Base-by-base conservation (phyloP, 2,797 vertebrate species). In the Pangasius larnaudii region DNA sequence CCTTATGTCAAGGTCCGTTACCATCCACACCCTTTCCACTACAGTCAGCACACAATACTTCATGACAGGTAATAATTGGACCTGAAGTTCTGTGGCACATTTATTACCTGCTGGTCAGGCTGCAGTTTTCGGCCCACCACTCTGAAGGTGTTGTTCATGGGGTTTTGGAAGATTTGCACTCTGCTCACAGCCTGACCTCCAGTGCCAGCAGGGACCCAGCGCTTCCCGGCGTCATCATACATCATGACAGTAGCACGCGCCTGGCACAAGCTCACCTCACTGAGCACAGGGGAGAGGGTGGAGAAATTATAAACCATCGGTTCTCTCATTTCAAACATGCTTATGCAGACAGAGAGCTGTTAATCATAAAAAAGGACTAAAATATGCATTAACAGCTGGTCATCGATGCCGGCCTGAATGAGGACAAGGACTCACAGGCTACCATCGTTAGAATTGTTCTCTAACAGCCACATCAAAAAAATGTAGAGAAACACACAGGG, bases 221-320 rank as follows among this genome's bases (percentile, higher is more conserved):
- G 97, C 93, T 98, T 99, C 92, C 94, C 97, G 91, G 92, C 93
- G 89, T 99, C 98, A 81, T 99, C 97, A 3, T 99, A 99, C 93
- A 98, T 93, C 98, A 99, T 98, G 91, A 99, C 98, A 36, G 97
- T 98, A 77, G 98, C 98, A 94, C 96, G 97, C 84, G 98, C 98
- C 95, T 98, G 97, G 95, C 98, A 99, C 93, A 98, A 97, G 93
- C 98, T 99, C 93, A 97, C 96, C 95, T 99, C 98, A 88, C 98
- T 99, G 92, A 9, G 30, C 36, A 80, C 2, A 19, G 49, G 19
- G 59, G 33, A 71, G 49, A 86, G 8, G 2, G 22, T 24, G 0
- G 1, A 84, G 65, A n/a, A 61, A 80, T 80, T 39, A 49, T 36
- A 16, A 59, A 69, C n/a, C 67, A 24, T 18, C 4, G 24, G 42